Conservation (phyloP, 2,113 vertebrate species). For the Pygoscelis adeliae region DNA sequence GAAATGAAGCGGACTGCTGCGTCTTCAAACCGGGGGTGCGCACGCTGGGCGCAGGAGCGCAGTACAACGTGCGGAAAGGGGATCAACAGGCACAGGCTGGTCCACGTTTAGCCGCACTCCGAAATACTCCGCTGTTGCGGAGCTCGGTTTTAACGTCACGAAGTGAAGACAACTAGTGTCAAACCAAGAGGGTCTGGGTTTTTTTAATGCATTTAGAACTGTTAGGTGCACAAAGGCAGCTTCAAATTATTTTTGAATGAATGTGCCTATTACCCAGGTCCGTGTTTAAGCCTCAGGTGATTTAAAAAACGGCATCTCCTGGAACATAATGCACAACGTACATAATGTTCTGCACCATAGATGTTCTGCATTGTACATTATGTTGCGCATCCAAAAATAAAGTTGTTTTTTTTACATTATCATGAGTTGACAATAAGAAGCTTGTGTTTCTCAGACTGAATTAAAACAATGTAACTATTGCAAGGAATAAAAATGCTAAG, state of each 20-base stretch:
- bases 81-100: fast-evolving
- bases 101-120: fast-evolving
- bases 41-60: neutral
- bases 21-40: fast-evolving
- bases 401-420: neutral
- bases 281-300: neutral
- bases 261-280: neutral
- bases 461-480: neutral
- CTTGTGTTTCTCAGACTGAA: neutral
- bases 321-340: fast-evolving
- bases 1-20: fast-evolving
- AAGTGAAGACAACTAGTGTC: neutral
- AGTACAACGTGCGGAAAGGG: fast-evolving
- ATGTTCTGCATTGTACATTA: neutral
- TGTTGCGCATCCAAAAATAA: neutral
- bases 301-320: neutral
- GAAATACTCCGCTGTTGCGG: neutral
- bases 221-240: neutral
- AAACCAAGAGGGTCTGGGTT: neutral
- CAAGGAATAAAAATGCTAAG: neutral
- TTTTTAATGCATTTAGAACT: neutral
- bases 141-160: neutral
- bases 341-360: neutral
- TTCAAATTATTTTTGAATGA: neutral
- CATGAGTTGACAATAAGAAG: neutral